A percentile compares a stretch with the other conserved stretches of the same genome.
Conservation (phyloP, 2,113 vertebrate genomes). For the Haemorhous mexicanus region DNA sequence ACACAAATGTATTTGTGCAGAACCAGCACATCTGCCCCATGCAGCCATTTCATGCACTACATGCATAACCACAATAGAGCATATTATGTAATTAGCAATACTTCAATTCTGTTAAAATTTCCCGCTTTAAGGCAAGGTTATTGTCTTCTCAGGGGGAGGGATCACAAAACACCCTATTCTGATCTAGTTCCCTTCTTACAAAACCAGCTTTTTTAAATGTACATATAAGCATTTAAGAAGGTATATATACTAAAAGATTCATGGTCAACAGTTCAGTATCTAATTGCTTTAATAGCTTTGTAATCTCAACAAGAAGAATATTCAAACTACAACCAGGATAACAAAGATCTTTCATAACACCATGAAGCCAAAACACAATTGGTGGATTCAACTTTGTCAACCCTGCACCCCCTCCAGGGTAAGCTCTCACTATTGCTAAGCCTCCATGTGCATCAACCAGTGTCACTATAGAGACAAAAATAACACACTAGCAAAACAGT, state of each 20-base stretch:
- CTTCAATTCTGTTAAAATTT: neutral
- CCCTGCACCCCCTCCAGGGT: neutral
- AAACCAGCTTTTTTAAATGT: neutral
- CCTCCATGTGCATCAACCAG: slow-evolving; percentile 23
- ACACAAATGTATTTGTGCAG: neutral
- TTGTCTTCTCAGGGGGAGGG: neutral
- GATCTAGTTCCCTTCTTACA: neutral
- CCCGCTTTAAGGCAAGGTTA: neutral
- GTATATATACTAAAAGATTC: neutral
- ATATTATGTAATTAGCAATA: neutral
- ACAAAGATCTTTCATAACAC: neutral
- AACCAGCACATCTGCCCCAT: neutral
- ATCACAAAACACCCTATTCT: neutral
- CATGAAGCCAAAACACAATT: neutral
- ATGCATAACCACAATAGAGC: neutral
- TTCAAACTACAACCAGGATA: neutral
- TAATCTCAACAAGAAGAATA: neutral
- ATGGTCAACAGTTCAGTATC: neutral
- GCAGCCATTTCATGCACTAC: neutral
- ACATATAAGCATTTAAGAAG: neutral
- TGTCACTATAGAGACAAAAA: slow-evolving; percentile 35
- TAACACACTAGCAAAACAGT: neutral
- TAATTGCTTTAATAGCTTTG: neutral
- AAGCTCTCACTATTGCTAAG: slow-evolving; percentile 1
- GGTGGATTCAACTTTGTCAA: neutral